Base-by-base conservation (phyloP, 2,113 vertebrate species). In the Romanogobio albipinnatus region DNA sequence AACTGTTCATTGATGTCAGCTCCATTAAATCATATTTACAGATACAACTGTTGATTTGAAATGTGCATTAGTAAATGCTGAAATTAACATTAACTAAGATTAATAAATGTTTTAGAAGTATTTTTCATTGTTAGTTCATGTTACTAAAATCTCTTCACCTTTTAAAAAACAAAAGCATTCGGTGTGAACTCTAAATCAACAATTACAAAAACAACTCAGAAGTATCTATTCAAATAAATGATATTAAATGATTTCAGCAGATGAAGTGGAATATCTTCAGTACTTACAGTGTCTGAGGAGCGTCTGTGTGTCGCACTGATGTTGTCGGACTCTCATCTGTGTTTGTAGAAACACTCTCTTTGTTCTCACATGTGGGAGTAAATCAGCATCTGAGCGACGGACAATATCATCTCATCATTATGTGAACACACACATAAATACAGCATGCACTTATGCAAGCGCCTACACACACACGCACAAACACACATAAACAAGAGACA, bases 341-440 rank as follows among this genome's bases (percentile, higher is more conserved):
- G 81, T 76, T 75, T 79, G n/a, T 11, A 64, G 11, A 88, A 83
- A 85, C 64, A 59, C 75, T 33, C 33, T 74, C 84, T 74, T 88
- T 88, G 87, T 88, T 80, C 74, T 79, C 24, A 61, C 33, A 68
- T 59, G 89, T 66, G 49, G 85, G 88, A 89, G 83, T 71, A 29
- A 39, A 87, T 61, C 58, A 79, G 80, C 83, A 58, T 68, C 77
- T 53, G 59, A 58, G 22, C 43, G 22, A 19, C 10, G 39, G 33
- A 82, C 58, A 56, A 45, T 19, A n/a, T 36, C 24, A 82, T 64
- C 74, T 74, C 73, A 83, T 75, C 82, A 76, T 80, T 64, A 86
- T 45, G 84, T 88, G 29, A 22, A 66, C 58, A 86, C 14, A 76
- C 59, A 76, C 73, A 86, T 0, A 43, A 13, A 9, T 15, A 64